phyloP scores from a whole-genome alignment of 2,113 vertebrate species.

The Ammodytes dubius region DNA sequence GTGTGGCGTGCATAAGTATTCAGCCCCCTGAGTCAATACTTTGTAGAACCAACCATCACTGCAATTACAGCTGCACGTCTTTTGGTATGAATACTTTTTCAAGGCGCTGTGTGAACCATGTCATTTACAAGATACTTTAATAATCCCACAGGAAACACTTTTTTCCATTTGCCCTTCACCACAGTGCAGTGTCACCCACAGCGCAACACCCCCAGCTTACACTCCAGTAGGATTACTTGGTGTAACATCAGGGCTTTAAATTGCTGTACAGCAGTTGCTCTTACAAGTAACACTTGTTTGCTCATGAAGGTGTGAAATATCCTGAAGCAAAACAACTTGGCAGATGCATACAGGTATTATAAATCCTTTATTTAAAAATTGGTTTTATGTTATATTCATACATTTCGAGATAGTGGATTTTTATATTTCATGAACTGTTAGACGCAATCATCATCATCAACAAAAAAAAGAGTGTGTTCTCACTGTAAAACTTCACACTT shows the following conservation, averaged over 20 bases:
- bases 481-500: not conserved
- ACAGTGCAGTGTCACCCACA: constrained; percentile 24
- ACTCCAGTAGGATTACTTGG: constrained; percentile 43
- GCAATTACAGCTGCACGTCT: too few species aligned
- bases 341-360: too few species aligned
- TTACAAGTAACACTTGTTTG: constrained; percentile 6
- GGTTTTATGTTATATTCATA: too few species aligned
- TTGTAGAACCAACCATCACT: too few species aligned
- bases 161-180: constrained; percentile 48
- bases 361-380: too few species aligned
- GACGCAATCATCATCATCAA: too few species aligned
- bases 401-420: too few species aligned
- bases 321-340: not conserved
- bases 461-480: not conserved
- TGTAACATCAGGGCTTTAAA: constrained; percentile 35
- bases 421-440: too few species aligned
- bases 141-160: constrained; percentile 53
- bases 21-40: too few species aligned
- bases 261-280: constrained; percentile 11
- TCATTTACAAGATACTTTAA: constrained; percentile 64
- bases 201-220: constrained; percentile 20
- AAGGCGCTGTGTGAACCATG: constrained; percentile 30
- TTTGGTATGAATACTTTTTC: too few species aligned
- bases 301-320: constrained; percentile 13
- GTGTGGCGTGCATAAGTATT: too few species aligned